Evolutionary conservation across 1,140 invertebrate genomes (phyloP).

Genomic region (Rhyzopertha dominica): DNA sequence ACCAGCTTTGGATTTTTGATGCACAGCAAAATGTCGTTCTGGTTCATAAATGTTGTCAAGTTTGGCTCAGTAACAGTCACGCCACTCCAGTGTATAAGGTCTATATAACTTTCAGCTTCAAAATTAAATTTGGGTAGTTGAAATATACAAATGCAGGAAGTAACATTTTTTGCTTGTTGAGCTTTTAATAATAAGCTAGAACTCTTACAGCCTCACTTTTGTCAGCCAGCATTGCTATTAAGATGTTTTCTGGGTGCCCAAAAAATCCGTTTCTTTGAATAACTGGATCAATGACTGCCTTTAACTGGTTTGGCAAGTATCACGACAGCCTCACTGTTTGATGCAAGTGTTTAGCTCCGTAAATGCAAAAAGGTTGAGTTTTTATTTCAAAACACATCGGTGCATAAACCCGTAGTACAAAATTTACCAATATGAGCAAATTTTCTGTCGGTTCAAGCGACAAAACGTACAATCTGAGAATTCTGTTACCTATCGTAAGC

Average conservation of each 20-base stretch:
- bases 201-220: slow-evolving; percentile 20
- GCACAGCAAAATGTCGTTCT: no score
- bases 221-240: slow-evolving; percentile 30
- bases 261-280: slow-evolving; percentile 35
- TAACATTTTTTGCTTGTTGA: slow-evolving; percentile 7
- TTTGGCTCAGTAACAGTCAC: neutral
- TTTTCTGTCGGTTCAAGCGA: slow-evolving; percentile 19
- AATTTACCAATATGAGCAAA: slow-evolving; percentile 15
- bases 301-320: slow-evolving; percentile 17
- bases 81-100: slow-evolving; percentile 1
- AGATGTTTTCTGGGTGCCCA: slow-evolving; percentile 31
- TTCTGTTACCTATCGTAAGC: slow-evolving; percentile 36
- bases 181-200: slow-evolving; percentile 18
- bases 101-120: slow-evolving; percentile 7
- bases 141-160: slow-evolving; percentile 10
- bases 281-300: slow-evolving; percentile 25
- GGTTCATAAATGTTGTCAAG: no score
- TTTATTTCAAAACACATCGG: slow-evolving; percentile 41
- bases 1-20: no score
- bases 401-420: slow-evolving; percentile 38
- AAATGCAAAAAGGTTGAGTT: slow-evolving; percentile 11
- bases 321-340: slow-evolving; percentile 6
- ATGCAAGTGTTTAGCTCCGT: neutral
- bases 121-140: slow-evolving; percentile 22
- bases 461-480: slow-evolving; percentile 31